Conservation (phyloP, 1,140 invertebrate genomes). For the Pemphigus obesinymphae region DNA sequence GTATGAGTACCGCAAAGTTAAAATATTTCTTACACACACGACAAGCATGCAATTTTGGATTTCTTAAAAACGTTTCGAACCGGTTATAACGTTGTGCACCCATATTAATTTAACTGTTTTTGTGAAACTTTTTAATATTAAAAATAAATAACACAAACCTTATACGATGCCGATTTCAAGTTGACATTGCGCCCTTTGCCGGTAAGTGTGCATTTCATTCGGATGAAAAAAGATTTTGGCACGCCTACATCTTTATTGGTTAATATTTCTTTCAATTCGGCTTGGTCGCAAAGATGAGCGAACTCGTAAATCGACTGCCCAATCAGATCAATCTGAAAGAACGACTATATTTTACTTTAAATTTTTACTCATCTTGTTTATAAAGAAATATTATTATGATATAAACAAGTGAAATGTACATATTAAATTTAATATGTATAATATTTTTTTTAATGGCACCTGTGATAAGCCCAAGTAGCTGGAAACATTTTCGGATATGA, state of each 20-base stretch:
- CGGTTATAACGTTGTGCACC: background rate
- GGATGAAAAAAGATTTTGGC: constrained; percentile 59
- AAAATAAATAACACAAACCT: constrained; percentile 55
- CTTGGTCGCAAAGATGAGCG: constrained; percentile 90
- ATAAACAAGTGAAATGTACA: background rate
- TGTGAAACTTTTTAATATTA: background rate
- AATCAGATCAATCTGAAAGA: constrained; percentile 80
- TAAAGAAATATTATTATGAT: background rate
- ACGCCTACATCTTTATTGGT: constrained; percentile 55
- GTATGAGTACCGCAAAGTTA: too few relatives aligned
- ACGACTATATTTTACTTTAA: background rate
- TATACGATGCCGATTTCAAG: constrained; percentile 87
- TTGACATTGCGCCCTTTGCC: constrained; percentile 86
- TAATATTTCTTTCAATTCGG: constrained; percentile 79
- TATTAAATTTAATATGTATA: background rate
- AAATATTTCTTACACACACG: background rate
- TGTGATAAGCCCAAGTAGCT: constrained; percentile 85
- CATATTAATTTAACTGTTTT: background rate
- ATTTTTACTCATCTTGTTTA: background rate
- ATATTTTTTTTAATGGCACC: constrained; percentile 55
- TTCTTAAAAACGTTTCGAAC: background rate
- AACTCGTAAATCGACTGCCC: constrained; percentile 91
- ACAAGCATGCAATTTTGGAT: background rate
- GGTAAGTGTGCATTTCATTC: constrained; percentile 87
- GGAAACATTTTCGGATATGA: constrained; percentile 83